Evolutionary conservation across 1,140 invertebrate species (phyloP), one percentile per base, ranked within the genome.

Genomic region (Ceratina australensis): DNA sequence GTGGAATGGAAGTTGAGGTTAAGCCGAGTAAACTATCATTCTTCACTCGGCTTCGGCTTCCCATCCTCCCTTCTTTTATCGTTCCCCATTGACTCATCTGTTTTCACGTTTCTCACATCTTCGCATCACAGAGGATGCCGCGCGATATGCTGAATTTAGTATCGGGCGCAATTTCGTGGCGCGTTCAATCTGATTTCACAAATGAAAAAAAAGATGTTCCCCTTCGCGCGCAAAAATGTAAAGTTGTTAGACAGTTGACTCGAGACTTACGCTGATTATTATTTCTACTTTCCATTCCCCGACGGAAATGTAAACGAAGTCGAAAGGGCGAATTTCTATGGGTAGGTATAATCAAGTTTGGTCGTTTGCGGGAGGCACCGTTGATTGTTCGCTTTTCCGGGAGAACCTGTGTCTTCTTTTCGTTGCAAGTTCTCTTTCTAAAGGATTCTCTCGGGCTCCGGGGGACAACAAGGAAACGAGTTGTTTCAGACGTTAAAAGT

Each of bases 401-500:
- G 28, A 18, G 2, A 3, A 33, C 18, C 22, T 7, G 73, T 57
- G 52, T 75, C 64, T 75, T 61, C 74, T 76, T 69, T 61, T 26
- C 28, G 18, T 20, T 42, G 15, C 26, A 13, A 60, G 15, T 69
- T 61, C 49, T 24, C 16, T 18, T 15, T 74, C 28, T 16, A 4
- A 50, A 69, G 28, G 26, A 76, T n/a, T 61, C 13, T 28, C 5
- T 18, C 26, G 20, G 54, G 16, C 33, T 42, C 0, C 1, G 13
- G 28, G 5, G 15, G 49, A 18, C 52, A 49, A 24, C 65, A 16
- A 61, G 26, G 57, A 47, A 69, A 22, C 15, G 15, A 33, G 28
- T 71, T 61, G 47, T 77, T 68, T 26, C 65, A 15, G 12, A n/a
- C 20, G 65, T 76, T 76, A 50, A 76, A 26, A 76, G 20, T 76